Evolutionary conservation across 2,113 vertebrate species (phyloP).

Genomic region (Gallinago media): DNA sequence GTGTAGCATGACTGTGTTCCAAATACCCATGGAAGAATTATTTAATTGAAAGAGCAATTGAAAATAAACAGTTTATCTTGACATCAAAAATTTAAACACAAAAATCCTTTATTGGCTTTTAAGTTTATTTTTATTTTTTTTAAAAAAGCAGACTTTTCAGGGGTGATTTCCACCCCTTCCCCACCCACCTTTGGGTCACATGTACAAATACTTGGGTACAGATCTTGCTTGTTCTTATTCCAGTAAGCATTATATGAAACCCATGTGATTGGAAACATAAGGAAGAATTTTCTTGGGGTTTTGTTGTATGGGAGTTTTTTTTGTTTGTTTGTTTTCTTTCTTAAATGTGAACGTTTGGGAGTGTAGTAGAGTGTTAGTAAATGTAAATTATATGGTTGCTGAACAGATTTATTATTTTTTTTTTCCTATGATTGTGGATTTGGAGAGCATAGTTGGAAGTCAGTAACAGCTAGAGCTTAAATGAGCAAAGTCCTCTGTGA

Average conservation of each 20-base stretch:
- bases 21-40: neutral
- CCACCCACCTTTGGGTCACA: neutral
- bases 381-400: neutral
- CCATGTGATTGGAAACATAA: neutral
- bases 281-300: neutral
- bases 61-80: neutral
- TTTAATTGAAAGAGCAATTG: neutral
- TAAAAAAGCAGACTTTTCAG: neutral
- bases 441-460: neutral
- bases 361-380: neutral
- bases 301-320: accelerated
- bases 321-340: neutral
- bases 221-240: neutral
- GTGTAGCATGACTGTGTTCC: neutral
- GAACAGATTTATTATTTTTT: neutral
- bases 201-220: neutral
- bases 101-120: neutral
- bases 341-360: neutral
- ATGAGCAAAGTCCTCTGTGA: neutral
- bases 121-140: neutral
- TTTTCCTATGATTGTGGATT: neutral
- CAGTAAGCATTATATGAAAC: neutral
- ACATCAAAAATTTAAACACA: neutral
- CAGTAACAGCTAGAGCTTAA: neutral
- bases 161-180: neutral